These are phyloP conservation scores for Tadarida brasiliensis DNA, from an alignment of 2,797 vertebrate species.

Conservation along the genomic window DNA sequence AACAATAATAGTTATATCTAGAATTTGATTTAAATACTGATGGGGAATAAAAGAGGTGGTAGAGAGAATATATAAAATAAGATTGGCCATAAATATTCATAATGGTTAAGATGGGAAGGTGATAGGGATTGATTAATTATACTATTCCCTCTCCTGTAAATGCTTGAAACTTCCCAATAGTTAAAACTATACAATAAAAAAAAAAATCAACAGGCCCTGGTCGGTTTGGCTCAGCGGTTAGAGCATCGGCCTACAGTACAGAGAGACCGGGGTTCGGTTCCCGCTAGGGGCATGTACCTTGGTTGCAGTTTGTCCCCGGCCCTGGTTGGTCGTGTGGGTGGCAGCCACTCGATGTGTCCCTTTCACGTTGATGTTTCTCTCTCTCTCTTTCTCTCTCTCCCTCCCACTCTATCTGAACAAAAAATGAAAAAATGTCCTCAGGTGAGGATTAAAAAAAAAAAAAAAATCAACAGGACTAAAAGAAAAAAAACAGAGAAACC, in stretches of 20 bases:
- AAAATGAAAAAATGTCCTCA: too few relatives aligned
- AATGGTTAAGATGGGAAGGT: neutral
- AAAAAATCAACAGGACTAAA: neutral
- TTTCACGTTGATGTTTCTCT: too few relatives aligned
- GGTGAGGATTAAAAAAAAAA: too few relatives aligned
- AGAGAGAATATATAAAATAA: neutral
- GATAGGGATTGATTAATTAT: neutral
- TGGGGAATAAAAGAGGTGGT: neutral
- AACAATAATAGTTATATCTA: neutral
- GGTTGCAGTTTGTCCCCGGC: too few relatives aligned
- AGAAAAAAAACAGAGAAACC: neutral
- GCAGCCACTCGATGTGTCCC: too few relatives aligned
- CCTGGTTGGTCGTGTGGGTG: too few relatives aligned
- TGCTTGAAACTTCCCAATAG: constrained; percentile 1
- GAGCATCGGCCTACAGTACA: too few relatives aligned
- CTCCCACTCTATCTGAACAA: too few relatives aligned
- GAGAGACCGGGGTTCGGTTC: too few relatives aligned
- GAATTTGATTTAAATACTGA: constrained; percentile 26
- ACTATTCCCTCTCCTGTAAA: neutral
- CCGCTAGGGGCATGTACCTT: too few relatives aligned
- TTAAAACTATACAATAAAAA: constrained; percentile 23
- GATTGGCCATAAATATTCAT: neutral
- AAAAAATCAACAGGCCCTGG: neutral
- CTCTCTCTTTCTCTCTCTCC: too few relatives aligned
- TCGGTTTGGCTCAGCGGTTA: too few relatives aligned